Conservation (phyloP, 2,888 invertebrate genomes). For the Pteria penguin region DNA sequence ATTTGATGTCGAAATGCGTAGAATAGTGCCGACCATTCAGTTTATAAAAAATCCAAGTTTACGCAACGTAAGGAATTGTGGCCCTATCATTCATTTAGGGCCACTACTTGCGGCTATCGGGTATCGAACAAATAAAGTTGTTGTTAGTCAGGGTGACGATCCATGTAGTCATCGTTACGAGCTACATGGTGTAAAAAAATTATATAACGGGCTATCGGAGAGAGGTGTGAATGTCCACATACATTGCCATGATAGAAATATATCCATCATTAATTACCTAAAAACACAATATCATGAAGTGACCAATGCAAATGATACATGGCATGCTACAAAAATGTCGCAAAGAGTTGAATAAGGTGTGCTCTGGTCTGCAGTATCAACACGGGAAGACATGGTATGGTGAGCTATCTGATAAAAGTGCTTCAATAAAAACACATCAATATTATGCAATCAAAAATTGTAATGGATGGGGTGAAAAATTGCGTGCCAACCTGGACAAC, state of each 20-base stretch:
- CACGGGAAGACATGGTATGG: neutral
- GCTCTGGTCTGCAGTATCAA: neutral
- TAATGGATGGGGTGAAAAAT: neutral
- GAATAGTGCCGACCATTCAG: too few species aligned
- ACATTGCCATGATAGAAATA: neutral
- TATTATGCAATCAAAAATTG: neutral
- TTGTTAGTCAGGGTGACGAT: neutral
- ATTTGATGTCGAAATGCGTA: too few species aligned
- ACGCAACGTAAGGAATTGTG: too few species aligned
- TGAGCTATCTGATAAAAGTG: neutral
- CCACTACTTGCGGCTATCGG: too few species aligned
- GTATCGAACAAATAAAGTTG: neutral
- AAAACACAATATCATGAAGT: neutral
- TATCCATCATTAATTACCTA: neutral
- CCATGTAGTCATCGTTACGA: neutral
- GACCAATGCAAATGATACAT: neutral
- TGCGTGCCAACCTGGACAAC: neutral
- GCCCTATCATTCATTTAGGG: too few species aligned
- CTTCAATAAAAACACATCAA: neutral
- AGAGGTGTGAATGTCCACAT: neutral
- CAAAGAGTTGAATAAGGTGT: neutral
- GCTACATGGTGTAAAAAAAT: neutral
- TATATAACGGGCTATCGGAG: neutral
- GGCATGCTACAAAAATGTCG: too few species aligned
- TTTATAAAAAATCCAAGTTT: too few species aligned